Evolutionary conservation across 2,797 vertebrate genomes (phyloP).

Genomic region (Acropternis orthonyx): DNA sequence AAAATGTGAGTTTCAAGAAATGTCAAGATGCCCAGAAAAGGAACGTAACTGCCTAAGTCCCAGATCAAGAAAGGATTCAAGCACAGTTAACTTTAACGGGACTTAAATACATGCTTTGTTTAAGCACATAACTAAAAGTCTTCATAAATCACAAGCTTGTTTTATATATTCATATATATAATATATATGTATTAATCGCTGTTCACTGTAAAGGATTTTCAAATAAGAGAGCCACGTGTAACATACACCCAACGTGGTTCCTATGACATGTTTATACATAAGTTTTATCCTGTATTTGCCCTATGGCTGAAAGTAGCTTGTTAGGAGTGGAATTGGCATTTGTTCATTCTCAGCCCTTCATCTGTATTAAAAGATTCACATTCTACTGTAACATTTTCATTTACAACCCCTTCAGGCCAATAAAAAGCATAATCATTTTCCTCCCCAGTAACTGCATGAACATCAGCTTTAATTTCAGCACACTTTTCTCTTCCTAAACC

Average conservation of each 20-base stretch:
- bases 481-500: slow-evolving; percentile 29
- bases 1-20: slow-evolving; percentile 19
- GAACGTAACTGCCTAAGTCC: background rate
- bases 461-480: slow-evolving; percentile 59
- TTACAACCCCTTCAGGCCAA: slow-evolving; percentile 58
- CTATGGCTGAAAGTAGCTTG: background rate
- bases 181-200: background rate
- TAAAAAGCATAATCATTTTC: slow-evolving; percentile 64
- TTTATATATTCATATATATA: background rate
- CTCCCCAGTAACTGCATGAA: slow-evolving; percentile 33
- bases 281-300: background rate
- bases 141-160: background rate
- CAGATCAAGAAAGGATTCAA: background rate
- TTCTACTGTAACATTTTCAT: slow-evolving; percentile 54
- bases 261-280: background rate
- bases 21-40: background rate
- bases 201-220: background rate
- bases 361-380: slow-evolving; percentile 49
- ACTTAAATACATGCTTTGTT: background rate
- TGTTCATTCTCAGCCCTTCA: slow-evolving; percentile 26
- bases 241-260: background rate
- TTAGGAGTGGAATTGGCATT: slow-evolving; percentile 25
- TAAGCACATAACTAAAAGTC: background rate
- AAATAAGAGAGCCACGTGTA: background rate
- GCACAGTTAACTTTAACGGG: background rate